Conservation (phyloP, 2,888 invertebrate species). For the Mechanitis messenoides region DNA sequence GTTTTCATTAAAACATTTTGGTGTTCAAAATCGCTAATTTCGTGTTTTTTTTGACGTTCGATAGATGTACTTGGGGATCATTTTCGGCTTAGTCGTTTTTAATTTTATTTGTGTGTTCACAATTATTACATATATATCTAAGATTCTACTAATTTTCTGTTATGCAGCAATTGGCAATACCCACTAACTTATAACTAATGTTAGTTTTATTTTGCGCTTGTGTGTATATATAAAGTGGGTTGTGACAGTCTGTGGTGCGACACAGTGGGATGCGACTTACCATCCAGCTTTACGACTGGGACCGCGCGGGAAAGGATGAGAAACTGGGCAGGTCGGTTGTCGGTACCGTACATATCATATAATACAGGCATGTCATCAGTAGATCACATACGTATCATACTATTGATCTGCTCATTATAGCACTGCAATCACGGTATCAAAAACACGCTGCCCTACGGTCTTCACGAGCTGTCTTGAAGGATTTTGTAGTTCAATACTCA, state of each 20-base stretch:
- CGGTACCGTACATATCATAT: constrained; percentile 22
- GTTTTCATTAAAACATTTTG: constrained; percentile 35
- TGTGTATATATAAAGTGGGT: constrained; percentile 46
- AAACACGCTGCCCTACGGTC: too few relatives aligned
- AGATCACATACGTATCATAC: background rate
- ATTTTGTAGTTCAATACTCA: too few relatives aligned
- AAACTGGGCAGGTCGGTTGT: constrained; percentile 90
- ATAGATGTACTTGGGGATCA: constrained; percentile 9
- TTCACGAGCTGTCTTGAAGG: too few relatives aligned
- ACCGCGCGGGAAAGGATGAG: constrained; percentile 93
- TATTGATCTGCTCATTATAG: background rate
- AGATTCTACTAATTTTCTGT: constrained; percentile 16
- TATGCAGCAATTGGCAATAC: constrained; percentile 17
- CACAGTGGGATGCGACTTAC: constrained; percentile 49
- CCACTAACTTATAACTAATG: constrained; percentile 17
- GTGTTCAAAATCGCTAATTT: constrained; percentile 36
- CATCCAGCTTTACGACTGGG: constrained; percentile 92
- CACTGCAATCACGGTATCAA: too few relatives aligned
- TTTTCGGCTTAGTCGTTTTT: constrained; percentile 3
- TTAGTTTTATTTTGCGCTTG: constrained; percentile 18
- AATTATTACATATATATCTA: background rate
- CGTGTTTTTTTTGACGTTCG: constrained; percentile 31
- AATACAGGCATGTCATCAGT: background rate
- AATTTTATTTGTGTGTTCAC: constrained; percentile 4
- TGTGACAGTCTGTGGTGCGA: constrained; percentile 67